Evolutionary conservation across 1,140 invertebrate species (phyloP), one percentile per base, ranked within the genome.

Genomic region (Eufriesea mexicana): DNA sequence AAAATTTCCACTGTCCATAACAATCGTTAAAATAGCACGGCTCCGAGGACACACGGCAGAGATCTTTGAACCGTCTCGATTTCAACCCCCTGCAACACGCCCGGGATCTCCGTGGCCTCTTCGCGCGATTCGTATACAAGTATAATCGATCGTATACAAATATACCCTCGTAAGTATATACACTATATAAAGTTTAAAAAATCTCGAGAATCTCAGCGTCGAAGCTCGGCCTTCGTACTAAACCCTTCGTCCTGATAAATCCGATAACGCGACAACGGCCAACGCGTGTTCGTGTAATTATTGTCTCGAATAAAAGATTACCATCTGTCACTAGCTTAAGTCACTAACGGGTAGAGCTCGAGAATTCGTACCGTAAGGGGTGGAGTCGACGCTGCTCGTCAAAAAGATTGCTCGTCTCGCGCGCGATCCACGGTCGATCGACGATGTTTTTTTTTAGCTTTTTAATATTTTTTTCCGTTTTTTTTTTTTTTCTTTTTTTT

Each of bases 81-180:
- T 47, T 7, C 0, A 42, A 42, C 20, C 51, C 42, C 42, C 5
- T 5, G 7, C 25, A 25, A 5, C 4, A 8, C 35, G 35, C 35
- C 35, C 35, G 35, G 35, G 35, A 35, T 35, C 35, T 35, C 20
- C 6, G 9, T 55, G 28, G 42, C 47, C 47, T 45, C 49, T 23
- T 67, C 73, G n/a, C 70, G 49, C 25, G 73, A 66, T 83, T 91
- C 90, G 90, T 91, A 91, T 90, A 91, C 90, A 91, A 91, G 67
- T 85, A 86, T 90, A 70, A 35, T 35, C 61, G 45, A 88, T 92
- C 92, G 92, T 93, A 93, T 93, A 92, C 91, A 86, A 61, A 84
- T 73, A 79, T 73, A 49, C 67, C 68, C 59, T 14, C 18, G 25
- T 55, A 25, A 16, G 61, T 86, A 83, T 87, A 71, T 86, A 28